A percentile compares a stretch with the other conserved stretches of the same genome.
These are phyloP conservation scores for Lamellibrachia columna DNA, from an alignment of 2,888 invertebrate genomes.

Conservation along the genomic window DNA sequence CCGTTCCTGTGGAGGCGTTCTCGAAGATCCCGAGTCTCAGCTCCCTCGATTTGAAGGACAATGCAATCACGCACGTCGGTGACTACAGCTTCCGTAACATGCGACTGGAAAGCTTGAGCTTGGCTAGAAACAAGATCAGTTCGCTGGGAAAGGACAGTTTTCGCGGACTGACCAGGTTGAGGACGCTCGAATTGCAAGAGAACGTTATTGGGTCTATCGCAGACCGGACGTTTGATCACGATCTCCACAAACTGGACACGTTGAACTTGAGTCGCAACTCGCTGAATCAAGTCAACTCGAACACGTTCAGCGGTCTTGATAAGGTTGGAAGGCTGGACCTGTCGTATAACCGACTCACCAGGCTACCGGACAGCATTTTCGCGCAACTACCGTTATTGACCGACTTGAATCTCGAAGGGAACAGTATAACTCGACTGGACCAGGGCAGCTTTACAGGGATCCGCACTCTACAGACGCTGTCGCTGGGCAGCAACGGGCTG, in stretches of 20 bases:
- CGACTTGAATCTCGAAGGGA: conserved; percentile 29
- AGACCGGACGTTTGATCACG: conserved; percentile 31
- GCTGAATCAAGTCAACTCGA: conserved; percentile 6
- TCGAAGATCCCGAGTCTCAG: conserved; percentile 28
- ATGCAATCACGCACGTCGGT: conserved; percentile 25
- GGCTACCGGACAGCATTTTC: conserved; percentile 31
- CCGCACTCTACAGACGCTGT: conserved; percentile 26
- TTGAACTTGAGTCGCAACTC: conserved; percentile 32
- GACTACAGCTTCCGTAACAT: conserved; percentile 33
- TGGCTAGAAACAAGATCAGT: conserved; percentile 29
- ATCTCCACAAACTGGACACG: conserved; percentile 30
- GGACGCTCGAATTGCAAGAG: conserved; percentile 28
- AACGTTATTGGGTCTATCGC: conserved; percentile 29
- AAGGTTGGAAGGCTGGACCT: conserved; percentile 30
- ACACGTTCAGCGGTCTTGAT: conserved; percentile 31
- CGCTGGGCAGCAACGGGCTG: conserved; percentile 30
- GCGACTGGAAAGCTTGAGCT: conserved; percentile 29
- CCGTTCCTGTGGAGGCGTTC: conserved; percentile 29
- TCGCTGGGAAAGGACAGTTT: conserved; percentile 26
- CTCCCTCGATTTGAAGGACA: conserved; percentile 31
- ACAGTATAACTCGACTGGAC: conserved; percentile 23
- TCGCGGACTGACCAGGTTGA: conserved; percentile 31
- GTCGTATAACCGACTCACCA: conserved; percentile 29
- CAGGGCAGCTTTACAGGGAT: conserved; percentile 28
- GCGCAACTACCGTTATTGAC: conserved; percentile 23